A percentile compares a stretch with the other conserved stretches of the same genome.
phyloP scores from a whole-genome alignment of 2,113 vertebrate species.

The human (Homo sapiens) region DNA sequence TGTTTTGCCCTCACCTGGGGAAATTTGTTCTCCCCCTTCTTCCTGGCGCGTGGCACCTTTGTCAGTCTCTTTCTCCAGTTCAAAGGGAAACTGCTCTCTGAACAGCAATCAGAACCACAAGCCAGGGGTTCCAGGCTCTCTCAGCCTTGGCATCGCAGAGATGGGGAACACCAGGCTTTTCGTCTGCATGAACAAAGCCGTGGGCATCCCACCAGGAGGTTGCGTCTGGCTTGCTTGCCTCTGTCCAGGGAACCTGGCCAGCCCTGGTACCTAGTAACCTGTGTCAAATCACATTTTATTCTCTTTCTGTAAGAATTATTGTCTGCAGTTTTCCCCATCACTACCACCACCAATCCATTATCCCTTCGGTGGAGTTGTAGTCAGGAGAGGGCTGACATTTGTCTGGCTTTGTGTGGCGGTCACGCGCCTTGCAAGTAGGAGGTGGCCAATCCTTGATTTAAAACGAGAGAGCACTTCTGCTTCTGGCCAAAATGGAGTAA shows the following conservation, averaged over 20 bases:
- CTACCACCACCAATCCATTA: no score
- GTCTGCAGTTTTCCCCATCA: fast-evolving
- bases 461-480: background rate
- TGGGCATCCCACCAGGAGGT: background rate
- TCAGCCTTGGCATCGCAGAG: fast-evolving
- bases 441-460: background rate
- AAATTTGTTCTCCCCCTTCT: fast-evolving
- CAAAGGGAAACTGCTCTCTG: background rate
- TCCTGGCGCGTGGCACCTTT: background rate
- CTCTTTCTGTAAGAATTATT: background rate
- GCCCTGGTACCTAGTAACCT: background rate
- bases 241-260: background rate
- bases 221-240: background rate
- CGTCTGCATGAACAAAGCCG: background rate
- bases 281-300: background rate
- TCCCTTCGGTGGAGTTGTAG: background rate
- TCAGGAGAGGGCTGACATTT: background rate
- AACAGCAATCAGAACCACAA: background rate
- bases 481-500: background rate
- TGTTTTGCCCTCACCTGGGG: no score
- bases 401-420: background rate
- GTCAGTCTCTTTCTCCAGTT: background rate
- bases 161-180: fast-evolving
- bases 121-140: background rate
- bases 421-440: background rate